Conservation (phyloP, 2,888 invertebrate species). For the Carcina quercana region DNA sequence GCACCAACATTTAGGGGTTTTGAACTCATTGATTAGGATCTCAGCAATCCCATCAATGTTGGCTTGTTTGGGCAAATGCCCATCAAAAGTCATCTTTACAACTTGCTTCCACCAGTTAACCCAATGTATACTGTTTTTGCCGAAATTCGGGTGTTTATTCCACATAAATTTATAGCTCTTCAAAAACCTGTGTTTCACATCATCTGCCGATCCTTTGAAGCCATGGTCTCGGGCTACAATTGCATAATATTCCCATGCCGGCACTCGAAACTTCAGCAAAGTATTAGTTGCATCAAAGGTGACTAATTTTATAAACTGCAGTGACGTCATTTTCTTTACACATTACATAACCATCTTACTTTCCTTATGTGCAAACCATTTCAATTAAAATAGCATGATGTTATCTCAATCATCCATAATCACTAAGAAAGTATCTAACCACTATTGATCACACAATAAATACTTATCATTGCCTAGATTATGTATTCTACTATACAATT, state of each 20-base stretch:
- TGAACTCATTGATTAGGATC: slow-evolving; percentile 80
- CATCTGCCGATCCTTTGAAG: slow-evolving; percentile 66
- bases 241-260: slow-evolving; percentile 84
- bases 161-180: slow-evolving; percentile 78
- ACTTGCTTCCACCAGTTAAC: slow-evolving; percentile 88
- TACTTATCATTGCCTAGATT: too few species aligned
- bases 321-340: too few species aligned
- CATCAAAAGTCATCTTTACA: slow-evolving; percentile 77
- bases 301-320: slow-evolving; percentile 78
- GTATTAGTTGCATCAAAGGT: slow-evolving; percentile 95
- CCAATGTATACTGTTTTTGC: slow-evolving; percentile 81
- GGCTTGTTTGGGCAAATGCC: slow-evolving; percentile 45
- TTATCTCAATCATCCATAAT: too few species aligned
- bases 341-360: too few species aligned
- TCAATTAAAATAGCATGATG: too few species aligned
- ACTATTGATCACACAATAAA: too few species aligned
- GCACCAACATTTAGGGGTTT: slow-evolving; percentile 83
- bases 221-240: slow-evolving; percentile 82
- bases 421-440: too few species aligned
- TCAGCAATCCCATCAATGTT: slow-evolving; percentile 58
- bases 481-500: too few species aligned
- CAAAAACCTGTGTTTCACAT: slow-evolving; percentile 77
- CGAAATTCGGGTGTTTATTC: slow-evolving; percentile 86
- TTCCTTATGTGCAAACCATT: too few species aligned
- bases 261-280: slow-evolving; percentile 79